Evolutionary conservation across 2,888 invertebrate genomes (phyloP), one percentile per base, ranked within the genome.

Genomic region (Drosophila silvestris): DNA sequence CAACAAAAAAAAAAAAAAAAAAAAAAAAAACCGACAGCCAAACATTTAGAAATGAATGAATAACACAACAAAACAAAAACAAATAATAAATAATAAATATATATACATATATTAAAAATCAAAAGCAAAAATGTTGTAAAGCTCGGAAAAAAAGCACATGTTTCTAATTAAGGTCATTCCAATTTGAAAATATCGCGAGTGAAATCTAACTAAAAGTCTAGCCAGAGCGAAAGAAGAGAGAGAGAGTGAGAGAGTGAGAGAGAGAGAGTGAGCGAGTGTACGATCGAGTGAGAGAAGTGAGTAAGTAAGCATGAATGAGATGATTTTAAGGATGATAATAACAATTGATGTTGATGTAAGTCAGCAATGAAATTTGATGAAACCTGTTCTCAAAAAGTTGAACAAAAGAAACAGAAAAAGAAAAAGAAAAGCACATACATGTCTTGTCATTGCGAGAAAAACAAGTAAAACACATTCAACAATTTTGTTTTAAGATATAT

Each of bases 121-220:
- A 70, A 28, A 75, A 63, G 61, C 69, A 63, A 80, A 74, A 75
- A 81, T 71, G 83, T 82, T 84, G 77, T 81, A 78, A 88, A 79
- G 81, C 83, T 85, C 81, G 71, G 70, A 70, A 83, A 74, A 74
- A 87, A 89, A 87, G 90, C 90, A 88, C 87, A 88, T 89, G 87
- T 88, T 88, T 88, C 87, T 88, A 88, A 88, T 85, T 85, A 90
- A 88, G 89, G 90, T 88, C 87, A 88, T 88, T 88, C 87, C 87
- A 88, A 88, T 79, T 85, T 87, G 89, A 88, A 83, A 88, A 88
- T 88, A 88, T 83, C 77, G 89, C 85, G 89, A 85, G 87, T 83
- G 89, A 85, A 89, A 83, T 74, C 81, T 71, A 85, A 85, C 81
- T 79, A 79, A 89, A 81, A 76, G 69, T 70, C 69, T 67, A 80